These are phyloP conservation scores for Tethya wilhelma DNA, from an alignment of 37 sponge, comb jelly and placozoan genomes.

Conservation along the genomic window DNA sequence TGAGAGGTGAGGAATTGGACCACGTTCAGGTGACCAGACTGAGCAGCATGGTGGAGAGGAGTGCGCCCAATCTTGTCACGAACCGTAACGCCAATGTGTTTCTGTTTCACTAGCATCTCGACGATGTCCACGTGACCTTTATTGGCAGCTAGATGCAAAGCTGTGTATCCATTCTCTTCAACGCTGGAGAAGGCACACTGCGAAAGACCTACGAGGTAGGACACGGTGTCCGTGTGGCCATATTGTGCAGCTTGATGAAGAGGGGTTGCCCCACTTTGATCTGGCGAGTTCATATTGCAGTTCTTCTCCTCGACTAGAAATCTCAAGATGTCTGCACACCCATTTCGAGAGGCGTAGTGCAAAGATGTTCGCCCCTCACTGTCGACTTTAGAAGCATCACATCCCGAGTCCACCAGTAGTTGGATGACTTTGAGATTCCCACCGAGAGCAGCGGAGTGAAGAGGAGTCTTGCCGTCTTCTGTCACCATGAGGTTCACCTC, in stretches of 20 bases:
- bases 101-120: not conserved
- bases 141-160: constrained; percentile 33
- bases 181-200: not conserved
- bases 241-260: constrained; percentile 37
- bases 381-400: not conserved
- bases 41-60: constrained; percentile 36
- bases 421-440: constrained; percentile 20
- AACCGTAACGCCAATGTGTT: constrained; percentile 1
- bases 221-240: constrained; percentile 25
- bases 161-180: constrained; percentile 21
- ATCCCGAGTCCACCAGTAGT: not conserved
- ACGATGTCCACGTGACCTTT: constrained; percentile 12
- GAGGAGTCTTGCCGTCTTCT: not conserved
- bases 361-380: constrained; percentile 22
- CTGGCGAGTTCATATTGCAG: constrained; percentile 2
- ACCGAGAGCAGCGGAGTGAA: constrained; percentile 22
- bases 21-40: constrained; percentile 5
- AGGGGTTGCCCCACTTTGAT: constrained; percentile 21
- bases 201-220: constrained; percentile 1
- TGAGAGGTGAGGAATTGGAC: constrained; percentile 26
- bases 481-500: constrained; percentile 1
- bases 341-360: constrained; percentile 27
- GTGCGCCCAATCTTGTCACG: constrained; percentile 49
- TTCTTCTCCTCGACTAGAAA: not conserved
- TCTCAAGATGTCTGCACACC: constrained; percentile 8